Base-by-base conservation (phyloP, 2,888 invertebrate genomes). In the Masnerella sp. region DNA sequence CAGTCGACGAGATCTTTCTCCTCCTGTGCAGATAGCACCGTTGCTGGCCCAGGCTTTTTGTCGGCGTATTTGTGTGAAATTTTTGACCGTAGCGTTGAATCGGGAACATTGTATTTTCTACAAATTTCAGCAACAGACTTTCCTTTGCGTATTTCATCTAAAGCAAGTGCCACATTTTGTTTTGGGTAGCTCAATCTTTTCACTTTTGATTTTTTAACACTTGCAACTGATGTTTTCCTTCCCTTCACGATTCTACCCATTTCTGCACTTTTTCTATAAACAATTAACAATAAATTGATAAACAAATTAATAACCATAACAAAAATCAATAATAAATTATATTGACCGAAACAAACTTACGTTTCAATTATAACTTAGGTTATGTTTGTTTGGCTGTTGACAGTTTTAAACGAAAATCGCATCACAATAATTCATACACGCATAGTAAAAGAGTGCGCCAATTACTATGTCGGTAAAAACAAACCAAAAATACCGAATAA, bases 1-100 rank as follows among this genome's bases (percentile, higher is more conserved):
- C 69, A 73, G 11, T 45, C 25, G 9, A 64, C 64, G n/a, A 74
- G 22, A 8, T 52, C 38, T 14, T 56, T 52, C 43, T 52, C 70
- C 25, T 43, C 25, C 25, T 42, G 43, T 38, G n/a, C 42, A 34
- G 25, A 58, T 45, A 64, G 59, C 38, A 38, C 38, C 3, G 54
- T 40, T 34, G 28, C 38, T 36, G 43, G 22, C 43, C 72, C 32
- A 25, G 43, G 25, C 7, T 59, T 47, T 8, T 32, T 32, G n/a
- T 32, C 32, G 2, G 32, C 32, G n/a, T 32, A 32, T 32, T 32
- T 32, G 5, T 52, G 38, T 32, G 4, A 8, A 32, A 40, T 58
- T 59, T 58, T 36, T 36, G 68, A 58, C 34, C 51, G 2, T 43
- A 67, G 34, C n/a, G 65, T 67, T 9, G 56, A 67, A 12, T 67